Evolutionary conservation across 2,797 vertebrate species (phyloP), one percentile per base, ranked within the genome.

Genomic region (Ispidina lecontei): DNA sequence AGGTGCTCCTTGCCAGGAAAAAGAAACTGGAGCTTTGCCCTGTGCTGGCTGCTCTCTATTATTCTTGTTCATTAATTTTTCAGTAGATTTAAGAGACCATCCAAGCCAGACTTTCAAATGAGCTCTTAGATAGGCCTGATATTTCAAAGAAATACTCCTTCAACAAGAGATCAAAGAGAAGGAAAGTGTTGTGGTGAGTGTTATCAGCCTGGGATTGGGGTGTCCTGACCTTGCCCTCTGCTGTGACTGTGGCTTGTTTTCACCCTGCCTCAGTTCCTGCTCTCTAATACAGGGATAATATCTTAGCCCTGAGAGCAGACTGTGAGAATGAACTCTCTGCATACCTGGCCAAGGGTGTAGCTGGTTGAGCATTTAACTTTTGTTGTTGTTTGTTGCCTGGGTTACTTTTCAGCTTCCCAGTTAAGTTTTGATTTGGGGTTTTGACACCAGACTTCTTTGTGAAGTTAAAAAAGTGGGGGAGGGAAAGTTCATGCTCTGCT

Each of bases 331-430:
- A 81, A 54, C 0, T 5, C 44, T 70, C 49, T 64, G 64, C 67
- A 91, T 60, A 56, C 4, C 6, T 51, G 67, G 83, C 73, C 52
- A 52, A 51, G 80, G 44, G 41, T 73, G 74, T 70, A 84, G 63
- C 74, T 94, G 85, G 52, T 60, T 1, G 1, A 14, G 17, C 71
- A 13, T 26, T 44, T 65, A 41, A 75, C 21, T 10, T 91, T 85
- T 78, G 70, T 63, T 91, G 56, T 60, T 65, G 29, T 49, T 77
- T 88, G 83, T 93, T 93, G 84, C 83, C 86, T 70, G 64, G 88
- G 93, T 94, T 90, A 82, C 72, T 82, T 75, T 81, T 70, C 55
- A 75, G 74, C 74, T 79, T 89, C 80, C 28, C 52, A 46, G 2
- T 20, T 3, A 20, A 41, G 68, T 69, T 94, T 33, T 84, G 80